Percentiles rank a stretch among this genome's conserved stretches.
Conservation (phyloP, 2,113 vertebrate genomes). For the Trochalopteron elliotii region DNA sequence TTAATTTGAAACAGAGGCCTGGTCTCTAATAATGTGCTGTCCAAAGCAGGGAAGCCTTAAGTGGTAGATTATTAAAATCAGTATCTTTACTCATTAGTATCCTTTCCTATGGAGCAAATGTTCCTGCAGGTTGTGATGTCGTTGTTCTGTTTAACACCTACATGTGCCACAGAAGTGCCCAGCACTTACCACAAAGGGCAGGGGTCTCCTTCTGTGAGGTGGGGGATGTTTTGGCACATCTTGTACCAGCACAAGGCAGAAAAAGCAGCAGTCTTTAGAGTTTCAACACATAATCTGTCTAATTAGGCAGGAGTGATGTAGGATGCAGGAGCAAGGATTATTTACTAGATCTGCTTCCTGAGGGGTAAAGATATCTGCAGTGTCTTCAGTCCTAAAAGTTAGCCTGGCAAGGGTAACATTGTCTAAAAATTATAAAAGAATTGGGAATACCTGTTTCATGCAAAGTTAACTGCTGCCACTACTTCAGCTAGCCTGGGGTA, state of each 20-base stretch:
- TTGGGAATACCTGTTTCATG: not conserved
- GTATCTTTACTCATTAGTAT: not conserved
- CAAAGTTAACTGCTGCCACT: not conserved
- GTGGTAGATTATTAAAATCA: not conserved
- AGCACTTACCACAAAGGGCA: not conserved
- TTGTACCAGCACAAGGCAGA: not conserved
- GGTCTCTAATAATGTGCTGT: not conserved
- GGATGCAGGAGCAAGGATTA: not conserved
- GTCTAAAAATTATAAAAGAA: not conserved
- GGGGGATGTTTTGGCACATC: not conserved
- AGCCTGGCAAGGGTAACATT: not conserved
- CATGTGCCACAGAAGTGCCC: rapidly evolving
- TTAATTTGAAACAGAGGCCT: not conserved
- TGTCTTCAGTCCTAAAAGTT: not conserved
- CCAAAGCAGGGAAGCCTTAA: not conserved
- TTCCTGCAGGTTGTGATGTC: not conserved
- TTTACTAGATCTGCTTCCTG: not conserved
- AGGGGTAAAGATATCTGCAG: not conserved
- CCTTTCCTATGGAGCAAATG: not conserved
- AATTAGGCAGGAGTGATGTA: not conserved
- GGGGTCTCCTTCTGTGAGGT: not conserved
- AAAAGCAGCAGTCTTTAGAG: not conserved
- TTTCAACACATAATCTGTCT: not conserved
- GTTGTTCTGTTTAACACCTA: not conserved
- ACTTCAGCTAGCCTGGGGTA: not conserved